phyloP scores from a whole-genome alignment of 2,797 vertebrate genomes.

The Sternarchorhynchus goeldii region DNA sequence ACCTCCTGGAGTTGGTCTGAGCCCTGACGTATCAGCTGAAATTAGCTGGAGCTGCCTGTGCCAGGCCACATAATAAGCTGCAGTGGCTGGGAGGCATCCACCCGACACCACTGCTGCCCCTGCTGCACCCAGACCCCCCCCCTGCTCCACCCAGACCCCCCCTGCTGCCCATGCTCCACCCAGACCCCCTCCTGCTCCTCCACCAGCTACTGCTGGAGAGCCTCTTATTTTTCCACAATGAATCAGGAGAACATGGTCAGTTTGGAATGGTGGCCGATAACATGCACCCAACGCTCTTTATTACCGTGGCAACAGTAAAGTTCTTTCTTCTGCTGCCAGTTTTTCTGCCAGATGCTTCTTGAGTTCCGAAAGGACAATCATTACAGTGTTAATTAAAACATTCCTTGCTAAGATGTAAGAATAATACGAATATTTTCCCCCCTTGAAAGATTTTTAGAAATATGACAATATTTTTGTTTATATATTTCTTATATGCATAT shows the following conservation, averaged over 20 bases:
- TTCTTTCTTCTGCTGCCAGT: too few relatives aligned
- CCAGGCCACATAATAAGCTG: slow-evolving; percentile 51
- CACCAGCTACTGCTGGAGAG: slow-evolving; percentile 31
- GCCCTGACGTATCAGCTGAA: slow-evolving; percentile 53
- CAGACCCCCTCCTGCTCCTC: slow-evolving; percentile 32
- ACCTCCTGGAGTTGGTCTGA: slow-evolving; percentile 50
- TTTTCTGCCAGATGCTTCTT: too few relatives aligned
- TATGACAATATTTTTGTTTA: too few relatives aligned
- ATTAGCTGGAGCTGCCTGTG: slow-evolving; percentile 49
- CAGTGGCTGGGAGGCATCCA: slow-evolving; percentile 48
- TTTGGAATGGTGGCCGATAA: not conserved
- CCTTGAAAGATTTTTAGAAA: too few relatives aligned
- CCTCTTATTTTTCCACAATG: slow-evolving; percentile 42
- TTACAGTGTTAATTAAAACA: too few relatives aligned
- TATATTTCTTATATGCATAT: too few relatives aligned
- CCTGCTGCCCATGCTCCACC: not conserved
- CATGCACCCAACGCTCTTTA: too few relatives aligned
- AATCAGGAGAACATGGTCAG: not conserved
- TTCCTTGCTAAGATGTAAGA: too few relatives aligned
- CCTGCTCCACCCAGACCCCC: slow-evolving; percentile 31
- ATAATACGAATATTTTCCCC: too few relatives aligned
- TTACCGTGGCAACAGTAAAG: too few relatives aligned
- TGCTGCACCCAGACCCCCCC: not conserved
- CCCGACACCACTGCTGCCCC: slow-evolving; percentile 38
- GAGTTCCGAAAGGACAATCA: too few relatives aligned